Evolutionary conservation across 1,140 invertebrate genomes (phyloP).

Genomic region (Drosophila chauvacae): DNA sequence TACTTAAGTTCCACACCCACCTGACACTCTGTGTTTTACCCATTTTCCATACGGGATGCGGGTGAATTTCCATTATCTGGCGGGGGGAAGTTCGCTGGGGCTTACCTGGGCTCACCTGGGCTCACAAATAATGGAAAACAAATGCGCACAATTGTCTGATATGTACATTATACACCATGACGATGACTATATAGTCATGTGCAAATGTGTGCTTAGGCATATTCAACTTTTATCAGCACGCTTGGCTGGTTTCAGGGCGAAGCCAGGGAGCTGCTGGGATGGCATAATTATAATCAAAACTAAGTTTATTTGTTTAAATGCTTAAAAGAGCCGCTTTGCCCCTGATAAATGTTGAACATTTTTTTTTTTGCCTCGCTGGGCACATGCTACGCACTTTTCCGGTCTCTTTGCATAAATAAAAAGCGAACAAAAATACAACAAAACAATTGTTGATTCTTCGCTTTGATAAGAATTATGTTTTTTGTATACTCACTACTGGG

Average conservation of each 20-base stretch:
- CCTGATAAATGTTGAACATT: constrained; percentile 9
- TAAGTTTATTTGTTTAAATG: constrained; percentile 55
- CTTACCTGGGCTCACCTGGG: constrained; percentile 5
- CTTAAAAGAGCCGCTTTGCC: constrained; percentile 50
- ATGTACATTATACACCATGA: constrained; percentile 5
- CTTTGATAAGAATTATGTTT: constrained; percentile 34
- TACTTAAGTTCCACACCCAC: constrained; percentile 12
- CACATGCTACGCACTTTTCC: constrained; percentile 37
- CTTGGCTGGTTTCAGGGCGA: constrained; percentile 13
- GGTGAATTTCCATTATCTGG: constrained; percentile 31
- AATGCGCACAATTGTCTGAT: constrained; percentile 33
- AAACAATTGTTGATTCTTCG: constrained; percentile 42
- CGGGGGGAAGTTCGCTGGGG: constrained; percentile 9
- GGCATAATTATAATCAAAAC: constrained; percentile 53
- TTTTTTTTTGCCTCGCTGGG: constrained; percentile 3
- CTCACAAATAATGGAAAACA: constrained; percentile 37
- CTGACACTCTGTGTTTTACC: not conserved
- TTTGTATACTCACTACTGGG: not conserved
- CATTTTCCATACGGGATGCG: not conserved
- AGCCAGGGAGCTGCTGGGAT: not conserved
- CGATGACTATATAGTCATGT: constrained; percentile 13
- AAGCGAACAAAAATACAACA: not conserved
- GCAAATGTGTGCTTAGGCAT: constrained; percentile 23
- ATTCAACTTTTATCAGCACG: constrained; percentile 59
- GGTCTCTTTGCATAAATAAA: constrained; percentile 24